Percentiles rank a stretch among this genome's conserved stretches.
phyloP scores from a whole-genome alignment of 2,113 vertebrate genomes.

The Chitala chitala region DNA sequence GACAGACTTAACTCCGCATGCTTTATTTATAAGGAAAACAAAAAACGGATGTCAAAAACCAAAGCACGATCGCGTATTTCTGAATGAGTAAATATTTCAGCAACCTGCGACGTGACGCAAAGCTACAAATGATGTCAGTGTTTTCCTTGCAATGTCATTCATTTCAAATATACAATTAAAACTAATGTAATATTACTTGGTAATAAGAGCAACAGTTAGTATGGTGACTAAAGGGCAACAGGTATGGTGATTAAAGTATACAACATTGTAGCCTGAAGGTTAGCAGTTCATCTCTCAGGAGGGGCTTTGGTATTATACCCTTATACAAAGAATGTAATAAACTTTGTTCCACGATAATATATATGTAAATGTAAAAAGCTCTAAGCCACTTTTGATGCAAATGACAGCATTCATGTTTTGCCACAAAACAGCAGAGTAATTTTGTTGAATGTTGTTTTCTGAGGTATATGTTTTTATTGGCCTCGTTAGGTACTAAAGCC shows the following conservation, averaged over 20 bases:
- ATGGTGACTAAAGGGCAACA: no score
- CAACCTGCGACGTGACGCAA: no score
- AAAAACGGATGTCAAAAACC: not conserved
- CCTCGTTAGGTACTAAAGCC: not conserved
- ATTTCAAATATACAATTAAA: no score
- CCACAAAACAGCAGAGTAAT: no score
- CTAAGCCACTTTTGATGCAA: not conserved
- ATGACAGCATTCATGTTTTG: no score
- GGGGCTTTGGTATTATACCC: not conserved
- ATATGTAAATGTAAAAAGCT: not conserved
- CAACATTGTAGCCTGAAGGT: not conserved
- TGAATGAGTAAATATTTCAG: conserved; percentile 35
- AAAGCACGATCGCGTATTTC: conserved; percentile 3
- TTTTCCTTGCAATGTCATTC: no score
- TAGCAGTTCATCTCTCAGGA: not conserved
- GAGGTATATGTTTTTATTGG: not conserved
- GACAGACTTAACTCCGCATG: conserved; percentile 24
- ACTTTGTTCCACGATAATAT: not conserved
- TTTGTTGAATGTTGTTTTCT: no score
- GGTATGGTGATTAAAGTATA: no score
- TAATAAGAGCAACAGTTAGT: not conserved
- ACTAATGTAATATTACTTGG: not conserved
- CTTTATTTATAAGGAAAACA: conserved; percentile 18
- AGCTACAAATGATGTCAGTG: no score
- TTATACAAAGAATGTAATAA: not conserved